Percentiles rank a stretch among this genome's conserved stretches.
phyloP scores from a whole-genome alignment of 2,797 vertebrate genomes.

The Diplodus sargus region DNA sequence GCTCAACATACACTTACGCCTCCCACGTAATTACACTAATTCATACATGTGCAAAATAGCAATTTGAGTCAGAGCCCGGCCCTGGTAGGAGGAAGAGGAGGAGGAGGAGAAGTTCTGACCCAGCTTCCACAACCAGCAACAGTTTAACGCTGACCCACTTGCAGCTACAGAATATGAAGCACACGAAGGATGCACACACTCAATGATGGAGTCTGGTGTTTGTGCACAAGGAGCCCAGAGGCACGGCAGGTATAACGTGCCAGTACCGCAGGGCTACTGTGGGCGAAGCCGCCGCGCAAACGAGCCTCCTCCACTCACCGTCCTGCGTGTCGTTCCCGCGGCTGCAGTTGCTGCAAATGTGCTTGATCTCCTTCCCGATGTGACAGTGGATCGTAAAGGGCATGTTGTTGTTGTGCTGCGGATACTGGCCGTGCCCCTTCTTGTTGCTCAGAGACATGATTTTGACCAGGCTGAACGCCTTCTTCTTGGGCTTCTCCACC shows the following conservation, averaged over 20 bases:
- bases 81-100: not conserved
- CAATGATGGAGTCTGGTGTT: not conserved
- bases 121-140: constrained; percentile 45
- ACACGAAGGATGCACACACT: not conserved
- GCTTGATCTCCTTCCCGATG: constrained; percentile 98
- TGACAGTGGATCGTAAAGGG: constrained; percentile 97
- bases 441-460: constrained; percentile 91
- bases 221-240: not conserved
- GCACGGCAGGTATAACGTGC: constrained; percentile 11
- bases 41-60: not conserved
- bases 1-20: not conserved
- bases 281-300: constrained; percentile 40
- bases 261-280: constrained; percentile 51
- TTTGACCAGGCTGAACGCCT: constrained; percentile 92
- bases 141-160: constrained; percentile 13
- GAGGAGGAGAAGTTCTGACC: constrained; percentile 57
- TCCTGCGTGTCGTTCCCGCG: constrained; percentile 92
- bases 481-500: constrained; percentile 89
- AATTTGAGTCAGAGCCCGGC: constrained; percentile 18
- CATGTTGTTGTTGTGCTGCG: constrained; percentile 89
- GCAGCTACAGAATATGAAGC: not conserved
- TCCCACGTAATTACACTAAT: not conserved
- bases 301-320: constrained; percentile 87
- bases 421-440: constrained; percentile 85
- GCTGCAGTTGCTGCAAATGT: constrained; percentile 99